Base-by-base conservation (phyloP, 1,140 invertebrate genomes). In the Meteorus sp. region DNA sequence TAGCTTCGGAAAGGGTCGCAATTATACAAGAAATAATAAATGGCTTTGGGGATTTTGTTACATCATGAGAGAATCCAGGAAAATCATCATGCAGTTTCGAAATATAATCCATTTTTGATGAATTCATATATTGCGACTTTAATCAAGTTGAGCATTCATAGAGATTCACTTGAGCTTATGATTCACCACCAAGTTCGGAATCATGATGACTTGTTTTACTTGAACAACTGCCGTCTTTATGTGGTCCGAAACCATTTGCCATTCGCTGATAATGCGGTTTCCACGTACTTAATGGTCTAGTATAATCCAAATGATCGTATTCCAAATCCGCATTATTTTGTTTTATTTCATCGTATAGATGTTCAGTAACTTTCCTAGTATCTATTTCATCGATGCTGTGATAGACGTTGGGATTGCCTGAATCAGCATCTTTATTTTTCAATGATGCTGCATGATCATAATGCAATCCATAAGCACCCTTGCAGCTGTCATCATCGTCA, bases 341-440 rank as follows among this genome's bases (percentile, higher is more conserved):
- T 71, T 94, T 94, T 56, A 95, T 94, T 78, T 96, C 93, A 75
- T 94, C 92, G 69, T 96, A 96, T 0, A 95, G 85, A 71, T 95
- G 93, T 62, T 95, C 92, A 9, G 23, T n/a, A 31, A 86, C 68
- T 65, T 86, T 89, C 51, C 88, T 85, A 47, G 86, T 83, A 35
- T 87, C 85, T 43, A 87, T 78, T 61, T 89, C 87, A 39, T 90
- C 88, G 59, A 91, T 88, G 64, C 85, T 88, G 58, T 93, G 86
- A 69, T 94, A 95, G 6, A 95, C 83, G 69, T 86, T 94, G 1
- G 92, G 92, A 81, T 94, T 94, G 3, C 87, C 89, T 6, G 85
- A 71, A 75, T 94, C 91, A 0, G 91, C 91, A 63, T 92, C 91
- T 67, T 85, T 84, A 70, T 94, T 94, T 72, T 94, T 94, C 33